Evolutionary conservation across 2,888 invertebrate species (phyloP).

Genomic region (Diabrotica balteata): DNA sequence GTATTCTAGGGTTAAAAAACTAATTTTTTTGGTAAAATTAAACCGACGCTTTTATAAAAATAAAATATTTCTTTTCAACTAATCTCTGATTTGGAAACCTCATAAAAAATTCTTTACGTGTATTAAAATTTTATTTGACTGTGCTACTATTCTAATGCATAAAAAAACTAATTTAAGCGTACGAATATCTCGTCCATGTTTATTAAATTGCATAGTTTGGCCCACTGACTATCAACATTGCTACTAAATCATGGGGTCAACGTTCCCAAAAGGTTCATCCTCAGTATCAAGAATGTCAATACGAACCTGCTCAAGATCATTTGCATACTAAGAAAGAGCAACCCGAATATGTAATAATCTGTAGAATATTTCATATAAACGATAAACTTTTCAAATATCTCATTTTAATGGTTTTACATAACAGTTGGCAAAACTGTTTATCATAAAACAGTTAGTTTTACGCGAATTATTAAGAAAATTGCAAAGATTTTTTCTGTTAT

Average conservation of each 20-base stretch:
- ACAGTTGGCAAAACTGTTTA: constrained; percentile 4
- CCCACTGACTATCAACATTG: constrained; percentile 4
- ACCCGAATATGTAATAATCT: constrained; percentile 1
- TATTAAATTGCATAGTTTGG: neutral
- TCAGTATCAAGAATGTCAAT: constrained; percentile 18
- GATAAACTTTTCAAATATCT: neutral
- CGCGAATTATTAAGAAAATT: no score
- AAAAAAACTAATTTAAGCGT: no score
- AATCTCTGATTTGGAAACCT: no score
- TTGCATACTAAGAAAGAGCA: constrained; percentile 16
- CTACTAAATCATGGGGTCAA: constrained; percentile 15
- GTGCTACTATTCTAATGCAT: no score
- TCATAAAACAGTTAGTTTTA: neutral
- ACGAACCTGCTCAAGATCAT: constrained; percentile 19
- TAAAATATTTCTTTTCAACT: no score
- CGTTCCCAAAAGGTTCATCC: constrained; percentile 17
- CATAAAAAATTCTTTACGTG: no score
- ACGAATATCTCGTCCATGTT: no score
- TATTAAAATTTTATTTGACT: no score
- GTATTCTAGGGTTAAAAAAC: no score
- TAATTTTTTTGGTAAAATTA: no score
- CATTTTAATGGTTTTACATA: neutral
- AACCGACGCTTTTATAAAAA: no score
- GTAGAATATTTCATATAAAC: constrained; percentile 1
- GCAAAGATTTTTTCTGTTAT: no score